Evolutionary conservation across 2,888 invertebrate species (phyloP), one percentile per base, ranked within the genome.

Genomic region (Aradus depressus): DNA sequence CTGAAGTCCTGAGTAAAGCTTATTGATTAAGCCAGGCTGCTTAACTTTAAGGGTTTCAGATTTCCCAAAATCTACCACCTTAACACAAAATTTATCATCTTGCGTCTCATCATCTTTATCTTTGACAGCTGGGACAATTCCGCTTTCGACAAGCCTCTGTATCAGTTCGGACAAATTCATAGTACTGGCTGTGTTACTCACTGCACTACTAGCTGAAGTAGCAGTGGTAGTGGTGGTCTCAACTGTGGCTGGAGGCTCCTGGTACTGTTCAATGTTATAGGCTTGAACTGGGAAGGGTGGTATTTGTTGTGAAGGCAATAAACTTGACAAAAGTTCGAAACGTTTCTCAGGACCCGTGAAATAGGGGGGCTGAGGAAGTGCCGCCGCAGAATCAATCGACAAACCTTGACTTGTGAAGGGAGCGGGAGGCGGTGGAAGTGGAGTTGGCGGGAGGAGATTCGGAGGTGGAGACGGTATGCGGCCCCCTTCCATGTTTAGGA

Each of bases 1-100:
- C 66, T 95, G 96, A 76, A 92, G 86, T 35, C 96, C 96, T 51
- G 81, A 79, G 69, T 90, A 93, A 32, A 62, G 53, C 25, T 48
- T 55, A 22, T 53, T 50, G 16, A 62, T 54, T 23, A 62, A 44
- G n/a, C 53, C 80, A 0, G 78, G 72, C 64, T 92, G 87, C 25
- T 81, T 78, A 79, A 76, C 71, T 73, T 83, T 84, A 50, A 89
- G 72, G 0, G 82, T 80, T 63, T 85, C 84, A 0, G 83, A 75
- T 59, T 75, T 77, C 41, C 74, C 67, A 48, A 88, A 77, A 56
- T 79, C 76, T 1, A 87, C 79, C 22, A 72, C 75, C 58, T 75
- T 77, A 19, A 84, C 71, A 5, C 58, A 50, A 22, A 51, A 45
- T 12, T 57, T 56, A 39, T 64, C 62, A 55, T 49, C 52, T 21